A percentile compares a stretch with the other conserved stretches of the same genome.
These are phyloP conservation scores for Agrotis segetum DNA, from an alignment of 2,888 invertebrate species.

Conservation along the genomic window DNA sequence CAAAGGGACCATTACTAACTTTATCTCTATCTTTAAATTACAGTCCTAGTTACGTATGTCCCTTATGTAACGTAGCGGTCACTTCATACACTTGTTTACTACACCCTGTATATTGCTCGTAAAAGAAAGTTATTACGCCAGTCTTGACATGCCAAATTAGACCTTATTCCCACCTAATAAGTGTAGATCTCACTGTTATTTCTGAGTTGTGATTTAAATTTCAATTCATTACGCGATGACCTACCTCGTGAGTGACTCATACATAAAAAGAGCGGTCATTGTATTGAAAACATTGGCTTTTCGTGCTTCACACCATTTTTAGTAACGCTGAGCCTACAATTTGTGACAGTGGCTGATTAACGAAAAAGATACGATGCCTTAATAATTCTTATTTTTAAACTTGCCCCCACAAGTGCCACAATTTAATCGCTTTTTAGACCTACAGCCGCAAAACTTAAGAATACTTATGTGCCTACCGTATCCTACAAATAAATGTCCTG, in stretches of 20 bases:
- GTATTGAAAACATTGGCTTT: slow-evolving; percentile 11
- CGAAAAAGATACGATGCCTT: not conserved
- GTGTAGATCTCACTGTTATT: not conserved
- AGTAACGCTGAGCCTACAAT: not conserved
- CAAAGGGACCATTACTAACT: too few relatives aligned
- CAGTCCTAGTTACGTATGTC: not conserved
- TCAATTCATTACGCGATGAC: slow-evolving; percentile 44
- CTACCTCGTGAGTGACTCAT: slow-evolving; percentile 7
- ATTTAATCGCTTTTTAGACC: too few relatives aligned
- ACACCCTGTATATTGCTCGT: not conserved
- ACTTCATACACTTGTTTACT: slow-evolving; percentile 10
- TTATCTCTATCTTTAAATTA: slow-evolving; percentile 19
- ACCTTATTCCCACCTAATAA: not conserved
- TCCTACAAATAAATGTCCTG: too few relatives aligned
- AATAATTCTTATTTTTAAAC: not conserved
- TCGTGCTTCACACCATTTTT: slow-evolving; percentile 1
- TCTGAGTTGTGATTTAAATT: slow-evolving; percentile 31
- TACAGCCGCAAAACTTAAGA: too few relatives aligned
- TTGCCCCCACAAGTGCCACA: too few relatives aligned
- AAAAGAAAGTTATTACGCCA: slow-evolving; percentile 5
- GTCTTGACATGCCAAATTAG: not conserved
- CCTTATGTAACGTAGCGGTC: not conserved
- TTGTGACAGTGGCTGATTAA: slow-evolving; percentile 28
- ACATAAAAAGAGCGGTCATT: slow-evolving; percentile 22
- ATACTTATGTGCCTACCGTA: too few relatives aligned